Conservation (phyloP, 2,113 vertebrate species). For the Gasterosteus nipponicus region DNA sequence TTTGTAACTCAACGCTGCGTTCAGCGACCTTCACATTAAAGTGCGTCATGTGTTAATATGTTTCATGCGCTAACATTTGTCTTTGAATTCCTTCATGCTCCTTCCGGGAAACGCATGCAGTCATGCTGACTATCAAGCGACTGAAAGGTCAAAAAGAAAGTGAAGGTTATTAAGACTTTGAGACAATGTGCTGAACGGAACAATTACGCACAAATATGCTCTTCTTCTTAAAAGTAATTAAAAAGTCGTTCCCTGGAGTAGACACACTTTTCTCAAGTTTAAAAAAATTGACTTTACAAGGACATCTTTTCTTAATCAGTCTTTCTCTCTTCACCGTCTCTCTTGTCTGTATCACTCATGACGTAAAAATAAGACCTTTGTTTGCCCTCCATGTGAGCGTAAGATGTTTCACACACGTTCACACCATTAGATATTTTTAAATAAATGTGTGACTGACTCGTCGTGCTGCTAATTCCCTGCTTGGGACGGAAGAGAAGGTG, state of each 20-base stretch:
- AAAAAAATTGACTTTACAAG: background rate
- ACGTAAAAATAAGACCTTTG: background rate
- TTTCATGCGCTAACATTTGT: constrained; percentile 58
- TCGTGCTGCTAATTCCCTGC: background rate
- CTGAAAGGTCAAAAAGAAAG: constrained; percentile 29
- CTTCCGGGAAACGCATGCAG: constrained; percentile 6
- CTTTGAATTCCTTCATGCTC: constrained; percentile 24
- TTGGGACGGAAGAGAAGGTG: constrained; percentile 15
- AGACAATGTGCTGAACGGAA: background rate
- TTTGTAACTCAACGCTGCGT: constrained; percentile 34
- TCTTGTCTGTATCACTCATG: constrained; percentile 1
- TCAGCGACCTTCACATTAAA: constrained; percentile 38
- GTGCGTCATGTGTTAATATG: constrained; percentile 23
- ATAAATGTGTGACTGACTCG: constrained; percentile 18
- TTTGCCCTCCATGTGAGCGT: background rate
- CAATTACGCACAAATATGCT: background rate
- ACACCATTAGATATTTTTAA: background rate
- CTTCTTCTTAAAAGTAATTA: background rate
- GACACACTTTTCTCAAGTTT: background rate
- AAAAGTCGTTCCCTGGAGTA: too few relatives aligned
- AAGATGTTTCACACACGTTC: background rate
- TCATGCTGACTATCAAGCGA: background rate
- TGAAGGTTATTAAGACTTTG: constrained; percentile 23
- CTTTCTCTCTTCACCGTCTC: background rate
- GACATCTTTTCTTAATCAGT: background rate